These are phyloP conservation scores for Tetheella fluctuosa DNA, from an alignment of 2,888 invertebrate species.

Conservation along the genomic window DNA sequence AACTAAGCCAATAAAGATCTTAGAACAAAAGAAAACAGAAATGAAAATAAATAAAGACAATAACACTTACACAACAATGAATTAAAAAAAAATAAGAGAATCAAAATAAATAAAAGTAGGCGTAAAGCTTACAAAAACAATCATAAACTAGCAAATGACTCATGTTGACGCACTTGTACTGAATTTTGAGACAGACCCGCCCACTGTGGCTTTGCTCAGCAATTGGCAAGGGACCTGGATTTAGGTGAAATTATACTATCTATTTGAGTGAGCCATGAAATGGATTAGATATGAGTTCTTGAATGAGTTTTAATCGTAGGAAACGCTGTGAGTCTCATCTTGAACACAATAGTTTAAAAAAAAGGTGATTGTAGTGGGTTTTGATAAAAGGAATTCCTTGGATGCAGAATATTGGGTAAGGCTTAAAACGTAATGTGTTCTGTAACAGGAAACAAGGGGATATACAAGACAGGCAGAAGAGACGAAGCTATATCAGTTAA, in stretches of 20 bases:
- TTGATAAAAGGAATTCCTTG: no score
- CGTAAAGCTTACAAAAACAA: background rate
- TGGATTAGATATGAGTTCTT: background rate
- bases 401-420: background rate
- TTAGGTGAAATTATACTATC: background rate
- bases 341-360: background rate
- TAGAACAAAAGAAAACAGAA: no score
- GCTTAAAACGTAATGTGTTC: no score
- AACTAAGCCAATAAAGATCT: no score
- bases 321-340: background rate
- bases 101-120: background rate
- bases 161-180: background rate
- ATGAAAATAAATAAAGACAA: background rate
- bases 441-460: no score
- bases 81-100: background rate
- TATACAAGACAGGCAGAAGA: no score
- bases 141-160: background rate
- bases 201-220: background rate
- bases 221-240: background rate
- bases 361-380: background rate
- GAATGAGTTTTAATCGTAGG: background rate
- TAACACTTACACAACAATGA: background rate
- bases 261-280: background rate
- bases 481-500: no score
- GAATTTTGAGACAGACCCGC: background rate